These are phyloP conservation scores for Corythornis vintsioides DNA, from an alignment of 2,113 vertebrate genomes.

Conservation along the genomic window DNA sequence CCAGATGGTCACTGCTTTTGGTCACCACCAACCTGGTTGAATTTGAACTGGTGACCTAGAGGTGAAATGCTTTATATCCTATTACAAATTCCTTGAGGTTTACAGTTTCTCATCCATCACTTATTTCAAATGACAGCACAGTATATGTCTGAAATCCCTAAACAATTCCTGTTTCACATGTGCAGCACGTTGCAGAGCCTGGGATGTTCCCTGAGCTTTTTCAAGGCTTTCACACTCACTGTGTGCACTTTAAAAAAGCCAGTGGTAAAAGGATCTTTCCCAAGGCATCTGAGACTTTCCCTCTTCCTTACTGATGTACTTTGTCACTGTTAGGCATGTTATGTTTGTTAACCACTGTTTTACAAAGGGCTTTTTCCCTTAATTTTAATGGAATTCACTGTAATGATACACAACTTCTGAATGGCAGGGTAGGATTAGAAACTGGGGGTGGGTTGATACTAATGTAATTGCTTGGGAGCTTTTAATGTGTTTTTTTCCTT, in stretches of 20 bases:
- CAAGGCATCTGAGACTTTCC: background rate
- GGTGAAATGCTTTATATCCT: conserved; percentile 74
- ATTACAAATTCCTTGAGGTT: conserved; percentile 71
- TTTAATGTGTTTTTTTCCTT: background rate
- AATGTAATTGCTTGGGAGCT: background rate
- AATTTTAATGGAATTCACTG: background rate
- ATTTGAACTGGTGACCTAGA: conserved; percentile 72
- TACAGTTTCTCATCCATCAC: conserved; percentile 72
- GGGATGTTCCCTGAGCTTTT: background rate
- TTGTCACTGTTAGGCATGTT: background rate
- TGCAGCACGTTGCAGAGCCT: background rate
- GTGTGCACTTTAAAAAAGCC: background rate
- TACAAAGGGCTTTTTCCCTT: background rate
- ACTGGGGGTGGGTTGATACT: background rate
- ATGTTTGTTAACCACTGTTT: background rate
- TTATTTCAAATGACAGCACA: conserved; percentile 67
- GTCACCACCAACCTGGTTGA: conserved; percentile 65
- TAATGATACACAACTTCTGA: background rate
- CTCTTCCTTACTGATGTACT: background rate
- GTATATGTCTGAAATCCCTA: conserved; percentile 51
- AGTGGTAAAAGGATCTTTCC: background rate
- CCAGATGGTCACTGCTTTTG: conserved; percentile 71
- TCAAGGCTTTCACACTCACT: background rate
- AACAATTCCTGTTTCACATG: conserved; percentile 56
- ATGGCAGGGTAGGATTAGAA: background rate